Percentiles rank a stretch among this genome's conserved stretches.
phyloP scores from a whole-genome alignment of 2,797 vertebrate genomes.

The Melanotaenia trifasciata region DNA sequence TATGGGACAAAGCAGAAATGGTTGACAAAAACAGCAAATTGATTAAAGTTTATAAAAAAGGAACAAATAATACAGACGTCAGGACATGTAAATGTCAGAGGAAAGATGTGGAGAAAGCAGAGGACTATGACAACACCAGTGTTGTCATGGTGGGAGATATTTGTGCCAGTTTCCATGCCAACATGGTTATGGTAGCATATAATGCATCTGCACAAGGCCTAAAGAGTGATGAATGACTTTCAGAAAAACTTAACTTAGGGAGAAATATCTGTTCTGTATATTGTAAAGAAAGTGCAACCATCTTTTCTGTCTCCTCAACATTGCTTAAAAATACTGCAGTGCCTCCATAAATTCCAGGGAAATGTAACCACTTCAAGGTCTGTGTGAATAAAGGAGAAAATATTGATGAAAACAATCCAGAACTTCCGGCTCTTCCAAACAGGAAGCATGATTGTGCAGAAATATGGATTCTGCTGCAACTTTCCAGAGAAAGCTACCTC shows the following conservation, averaged over 20 bases:
- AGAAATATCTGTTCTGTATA: conserved; percentile 1
- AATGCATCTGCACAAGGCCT: conserved; percentile 31
- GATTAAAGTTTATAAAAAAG: background rate
- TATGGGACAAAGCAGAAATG: background rate
- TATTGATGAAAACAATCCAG: conserved; percentile 53
- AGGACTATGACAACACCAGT: conserved; percentile 31
- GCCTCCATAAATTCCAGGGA: conserved; percentile 35
- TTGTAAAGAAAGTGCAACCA: conserved; percentile 15
- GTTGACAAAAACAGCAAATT: background rate
- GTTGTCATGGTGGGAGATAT: conserved; percentile 44
- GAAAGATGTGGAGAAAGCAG: conserved; percentile 11
- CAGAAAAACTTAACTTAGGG: conserved; percentile 27
- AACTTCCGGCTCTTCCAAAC: conserved; percentile 1
- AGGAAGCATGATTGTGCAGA: conserved; percentile 2
- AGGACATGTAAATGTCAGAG: conserved; percentile 12
- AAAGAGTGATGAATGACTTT: conserved; percentile 53
- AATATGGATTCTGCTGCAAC: conserved; percentile 12
- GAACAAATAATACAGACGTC: conserved; percentile 1
- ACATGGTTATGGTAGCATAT: conserved; percentile 42
- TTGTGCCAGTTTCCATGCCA: conserved; percentile 74
- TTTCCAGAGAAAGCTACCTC: background rate
- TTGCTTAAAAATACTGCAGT: conserved; percentile 15
- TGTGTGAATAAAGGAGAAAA: conserved; percentile 21
- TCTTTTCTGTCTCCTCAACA: conserved; percentile 5
- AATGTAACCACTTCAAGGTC: conserved; percentile 60